Evolutionary conservation across 2,797 vertebrate genomes (phyloP), one percentile per base, ranked within the genome.

Genomic region (Fistularia tabacaria): DNA sequence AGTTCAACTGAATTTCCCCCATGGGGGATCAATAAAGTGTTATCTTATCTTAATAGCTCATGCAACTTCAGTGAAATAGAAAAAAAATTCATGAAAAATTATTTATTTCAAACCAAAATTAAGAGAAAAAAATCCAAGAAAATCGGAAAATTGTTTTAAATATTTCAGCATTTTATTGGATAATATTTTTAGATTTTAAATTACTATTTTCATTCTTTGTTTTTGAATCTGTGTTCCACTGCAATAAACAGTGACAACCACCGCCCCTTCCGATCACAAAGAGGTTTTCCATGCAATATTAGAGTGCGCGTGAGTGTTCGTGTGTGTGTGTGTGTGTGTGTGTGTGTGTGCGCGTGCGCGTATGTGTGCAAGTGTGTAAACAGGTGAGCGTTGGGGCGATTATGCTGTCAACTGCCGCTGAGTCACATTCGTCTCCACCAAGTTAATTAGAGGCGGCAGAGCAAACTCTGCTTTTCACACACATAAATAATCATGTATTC

Each of bases 341-440:
- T 14, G 36, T 49, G 8, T 12, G 36, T 38, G 7, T 14, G 46
- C 25, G 10, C 25, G 15, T 36, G 48, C 36, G 8, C n/a, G 46
- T 36, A 3, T 14, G 14, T 44, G 43, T 11, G 6, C 25, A 25
- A 49, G 36, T 37, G 69, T 79, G 79, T 85, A 83, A 85, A 86
- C 81, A 80, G 79, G 84, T 85, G 82, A 84, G 72, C 76, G 79
- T 59, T 69, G 65, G 65, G 69, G 70, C 77, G 76, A 83, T 87
- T 84, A 87, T 71, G 77, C 72, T 89, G 87, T 88, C 86, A 88
- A 84, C 80, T 80, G 71, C 62, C 73, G 65, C 80, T 87, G 83
- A 89, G 64, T 87, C 88, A 85, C 68, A 62, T 74, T 62, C 79
- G 84, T 82, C 79, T 85, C 69, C 79, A 77, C 59, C 63, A 36